Evolutionary conservation across 2,797 vertebrate genomes (phyloP).

Genomic region (Channa striata): DNA sequence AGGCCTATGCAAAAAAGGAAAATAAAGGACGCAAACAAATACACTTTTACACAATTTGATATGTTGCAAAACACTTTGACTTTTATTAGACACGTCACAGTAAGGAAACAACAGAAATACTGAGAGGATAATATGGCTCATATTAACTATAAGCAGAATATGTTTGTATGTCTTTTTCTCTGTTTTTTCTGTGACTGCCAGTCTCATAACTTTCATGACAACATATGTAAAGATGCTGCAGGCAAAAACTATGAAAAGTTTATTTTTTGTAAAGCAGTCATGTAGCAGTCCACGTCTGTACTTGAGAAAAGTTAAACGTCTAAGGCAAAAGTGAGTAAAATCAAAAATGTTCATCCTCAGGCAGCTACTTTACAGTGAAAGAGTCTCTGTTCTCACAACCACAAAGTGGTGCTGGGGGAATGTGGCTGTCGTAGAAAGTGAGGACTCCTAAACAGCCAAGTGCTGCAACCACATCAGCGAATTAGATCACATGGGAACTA

Average conservation of each 20-base stretch:
- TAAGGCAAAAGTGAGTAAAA: background rate
- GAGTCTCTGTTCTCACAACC: conserved; percentile 2
- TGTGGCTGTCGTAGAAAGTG: background rate
- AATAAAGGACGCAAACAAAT: no score
- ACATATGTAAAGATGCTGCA: background rate
- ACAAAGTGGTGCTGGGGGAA: background rate
- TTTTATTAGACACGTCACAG: no score
- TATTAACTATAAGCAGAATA: no score
- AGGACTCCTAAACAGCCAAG: background rate
- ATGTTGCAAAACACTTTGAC: no score
- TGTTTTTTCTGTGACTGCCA: no score
- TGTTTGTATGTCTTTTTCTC: no score
- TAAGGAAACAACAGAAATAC: no score
- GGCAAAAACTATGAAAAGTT: background rate
- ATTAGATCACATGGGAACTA: background rate
- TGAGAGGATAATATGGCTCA: no score
- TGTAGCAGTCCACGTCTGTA: background rate
- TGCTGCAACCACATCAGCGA: background rate
- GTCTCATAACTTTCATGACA: no score
- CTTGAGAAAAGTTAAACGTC: background rate
- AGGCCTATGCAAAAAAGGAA: no score
- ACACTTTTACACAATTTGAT: no score
- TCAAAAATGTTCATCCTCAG: conserved; percentile 1
- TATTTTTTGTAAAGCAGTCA: background rate
- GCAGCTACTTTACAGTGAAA: conserved; percentile 1